These are phyloP conservation scores for Pedetes capensis DNA, from an alignment of 2,113 vertebrate species.

Conservation along the genomic window DNA sequence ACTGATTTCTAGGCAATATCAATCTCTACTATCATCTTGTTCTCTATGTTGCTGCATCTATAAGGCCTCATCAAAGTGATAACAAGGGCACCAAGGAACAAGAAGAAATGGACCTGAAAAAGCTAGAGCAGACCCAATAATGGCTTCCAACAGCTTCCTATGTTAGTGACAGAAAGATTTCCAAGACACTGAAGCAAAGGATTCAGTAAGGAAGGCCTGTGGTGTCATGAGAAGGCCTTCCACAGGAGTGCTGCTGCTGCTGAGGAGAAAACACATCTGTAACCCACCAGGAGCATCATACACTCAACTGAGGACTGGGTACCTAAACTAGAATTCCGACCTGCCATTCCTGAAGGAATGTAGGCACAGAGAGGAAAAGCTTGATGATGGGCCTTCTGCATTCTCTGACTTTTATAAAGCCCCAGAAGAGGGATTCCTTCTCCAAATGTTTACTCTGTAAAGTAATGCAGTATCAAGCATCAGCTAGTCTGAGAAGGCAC, in stretches of 20 bases:
- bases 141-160: not conserved
- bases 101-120: not conserved
- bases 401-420: not conserved
- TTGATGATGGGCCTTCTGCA: not conserved
- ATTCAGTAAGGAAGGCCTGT: not conserved
- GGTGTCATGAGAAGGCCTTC: not conserved
- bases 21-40: not conserved
- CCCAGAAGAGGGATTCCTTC: not conserved
- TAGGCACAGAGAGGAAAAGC: not conserved
- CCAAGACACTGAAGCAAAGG: not conserved
- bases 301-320: not conserved
- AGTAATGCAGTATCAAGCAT: not conserved
- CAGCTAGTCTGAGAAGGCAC: not conserved
- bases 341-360: not conserved
- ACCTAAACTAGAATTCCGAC: not conserved
- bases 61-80: not conserved
- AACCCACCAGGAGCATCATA: not conserved
- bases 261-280: not conserved
- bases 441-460: not conserved
- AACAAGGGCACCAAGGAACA: not conserved
- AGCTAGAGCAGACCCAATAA: not conserved
- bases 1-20: not conserved
- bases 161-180: not conserved
- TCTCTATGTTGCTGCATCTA: not conserved
- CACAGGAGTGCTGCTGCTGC: not conserved